Conservation (phyloP, 2,113 vertebrate species). For the Blennius ocellaris region DNA sequence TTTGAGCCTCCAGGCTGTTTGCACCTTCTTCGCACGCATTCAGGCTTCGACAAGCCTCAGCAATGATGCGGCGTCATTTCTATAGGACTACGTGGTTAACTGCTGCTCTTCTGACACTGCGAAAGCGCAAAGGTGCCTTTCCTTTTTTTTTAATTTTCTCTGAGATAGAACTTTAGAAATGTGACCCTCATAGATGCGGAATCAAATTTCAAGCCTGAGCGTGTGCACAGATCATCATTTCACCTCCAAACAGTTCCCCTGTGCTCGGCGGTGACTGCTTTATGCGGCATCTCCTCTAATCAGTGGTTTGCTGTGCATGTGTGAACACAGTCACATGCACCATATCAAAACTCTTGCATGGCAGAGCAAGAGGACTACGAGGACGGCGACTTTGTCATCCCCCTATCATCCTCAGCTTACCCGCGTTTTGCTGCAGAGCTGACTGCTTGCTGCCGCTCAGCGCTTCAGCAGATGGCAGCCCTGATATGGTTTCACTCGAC, state of each 20-base stretch:
- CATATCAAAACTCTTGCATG: conserved; percentile 26
- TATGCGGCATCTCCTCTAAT: conserved; percentile 42
- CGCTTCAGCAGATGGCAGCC: conserved; percentile 64
- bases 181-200: conserved; percentile 10
- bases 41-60: conserved; percentile 51
- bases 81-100: background rate
- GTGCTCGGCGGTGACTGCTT: conserved; percentile 10
- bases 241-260: conserved; percentile 13
- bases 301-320: conserved; percentile 33
- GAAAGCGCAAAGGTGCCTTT: background rate
- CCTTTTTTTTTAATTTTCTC: background rate
- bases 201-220: conserved; percentile 27
- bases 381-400: conserved; percentile 41
- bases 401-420: conserved; percentile 18
- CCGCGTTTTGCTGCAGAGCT: conserved; percentile 9
- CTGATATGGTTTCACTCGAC: conserved; percentile 59
- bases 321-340: conserved; percentile 41
- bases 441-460: conserved; percentile 30
- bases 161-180: background rate
- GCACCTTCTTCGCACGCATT: conserved; percentile 12
- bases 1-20: conserved; percentile 15
- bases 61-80: conserved; percentile 22
- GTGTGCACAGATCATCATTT: conserved; percentile 32
- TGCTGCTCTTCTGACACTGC: background rate
- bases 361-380: conserved; percentile 18